A percentile compares a stretch with the other conserved stretches of the same genome.
These are phyloP conservation scores for Plagodis dolabraria DNA, from an alignment of 2,888 invertebrate species.

Conservation along the genomic window DNA sequence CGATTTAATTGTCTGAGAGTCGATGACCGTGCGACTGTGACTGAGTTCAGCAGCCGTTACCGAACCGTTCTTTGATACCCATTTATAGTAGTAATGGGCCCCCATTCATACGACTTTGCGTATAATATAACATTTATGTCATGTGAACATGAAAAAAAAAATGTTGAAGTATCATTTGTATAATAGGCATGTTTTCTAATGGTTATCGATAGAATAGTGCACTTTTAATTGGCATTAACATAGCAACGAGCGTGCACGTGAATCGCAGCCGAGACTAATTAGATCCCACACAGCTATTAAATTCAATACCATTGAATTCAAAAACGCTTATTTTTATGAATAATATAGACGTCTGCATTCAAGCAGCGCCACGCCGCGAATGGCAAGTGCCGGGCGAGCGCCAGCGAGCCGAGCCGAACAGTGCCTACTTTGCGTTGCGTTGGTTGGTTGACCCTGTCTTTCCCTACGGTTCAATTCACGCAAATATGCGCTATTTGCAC, in stretches of 20 bases:
- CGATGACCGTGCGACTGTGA: constrained; percentile 68
- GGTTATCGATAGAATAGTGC: not conserved
- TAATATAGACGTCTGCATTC: constrained; percentile 30
- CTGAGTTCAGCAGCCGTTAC: constrained; percentile 51
- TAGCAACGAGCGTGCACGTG: constrained; percentile 21
- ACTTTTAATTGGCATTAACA: constrained; percentile 29
- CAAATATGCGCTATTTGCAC: no score
- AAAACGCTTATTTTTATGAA: no score
- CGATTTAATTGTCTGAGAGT: constrained; percentile 72
- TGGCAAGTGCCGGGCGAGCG: constrained; percentile 10
- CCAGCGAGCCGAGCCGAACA: not conserved
- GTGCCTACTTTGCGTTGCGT: constrained; percentile 21
- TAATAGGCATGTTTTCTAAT: not conserved
- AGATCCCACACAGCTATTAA: constrained; percentile 22
- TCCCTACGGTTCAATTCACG: no score
- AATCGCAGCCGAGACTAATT: constrained; percentile 45
- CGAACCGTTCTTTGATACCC: constrained; percentile 36
- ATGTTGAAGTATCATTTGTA: no score
- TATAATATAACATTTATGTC: no score
- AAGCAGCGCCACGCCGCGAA: constrained; percentile 36
- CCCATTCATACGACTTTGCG: constrained; percentile 4
- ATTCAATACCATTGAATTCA: no score
- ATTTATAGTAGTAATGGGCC: constrained; percentile 31
- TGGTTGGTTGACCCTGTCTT: constrained; percentile 39
- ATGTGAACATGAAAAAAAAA: no score